phyloP scores from a whole-genome alignment of 2,797 vertebrate genomes.

The Anas capensis region DNA sequence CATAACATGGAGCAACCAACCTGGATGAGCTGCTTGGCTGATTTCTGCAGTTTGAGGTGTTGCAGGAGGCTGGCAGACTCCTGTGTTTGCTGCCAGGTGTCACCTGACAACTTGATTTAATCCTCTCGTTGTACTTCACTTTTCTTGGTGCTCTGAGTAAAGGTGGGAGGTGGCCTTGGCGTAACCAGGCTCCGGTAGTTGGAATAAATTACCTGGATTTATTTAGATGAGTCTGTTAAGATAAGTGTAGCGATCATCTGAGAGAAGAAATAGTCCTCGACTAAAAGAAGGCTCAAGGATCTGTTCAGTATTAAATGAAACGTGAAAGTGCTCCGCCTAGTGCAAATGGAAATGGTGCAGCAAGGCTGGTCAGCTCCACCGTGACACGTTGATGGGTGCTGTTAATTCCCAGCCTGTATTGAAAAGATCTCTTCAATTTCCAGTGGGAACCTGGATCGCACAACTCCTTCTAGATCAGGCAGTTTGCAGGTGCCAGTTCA shows the following conservation, averaged over 20 bases:
- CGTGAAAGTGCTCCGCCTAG: neutral
- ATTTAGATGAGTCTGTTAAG: neutral
- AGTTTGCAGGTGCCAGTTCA: neutral
- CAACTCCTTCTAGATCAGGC: neutral
- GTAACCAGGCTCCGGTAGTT: neutral
- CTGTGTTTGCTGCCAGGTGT: neutral
- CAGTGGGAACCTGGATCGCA: neutral
- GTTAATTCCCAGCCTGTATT: neutral
- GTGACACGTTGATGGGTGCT: neutral
- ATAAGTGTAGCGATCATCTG: neutral
- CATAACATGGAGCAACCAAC: neutral
- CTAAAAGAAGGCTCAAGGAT: neutral
- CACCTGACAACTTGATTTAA: constrained; percentile 8
- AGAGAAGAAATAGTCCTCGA: neutral
- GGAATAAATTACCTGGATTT: neutral
- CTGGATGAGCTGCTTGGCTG: neutral
- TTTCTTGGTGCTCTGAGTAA: neutral
- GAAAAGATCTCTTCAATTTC: neutral
- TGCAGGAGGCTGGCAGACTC: neutral
- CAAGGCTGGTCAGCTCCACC: neutral
- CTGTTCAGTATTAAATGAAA: neutral
- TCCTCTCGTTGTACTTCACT: neutral
- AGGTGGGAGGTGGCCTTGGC: neutral
- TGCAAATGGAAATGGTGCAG: neutral
- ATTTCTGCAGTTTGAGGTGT: neutral